Evolutionary conservation across 1,140 invertebrate species (phyloP).

Genomic region (Sitobion miscanthi): DNA sequence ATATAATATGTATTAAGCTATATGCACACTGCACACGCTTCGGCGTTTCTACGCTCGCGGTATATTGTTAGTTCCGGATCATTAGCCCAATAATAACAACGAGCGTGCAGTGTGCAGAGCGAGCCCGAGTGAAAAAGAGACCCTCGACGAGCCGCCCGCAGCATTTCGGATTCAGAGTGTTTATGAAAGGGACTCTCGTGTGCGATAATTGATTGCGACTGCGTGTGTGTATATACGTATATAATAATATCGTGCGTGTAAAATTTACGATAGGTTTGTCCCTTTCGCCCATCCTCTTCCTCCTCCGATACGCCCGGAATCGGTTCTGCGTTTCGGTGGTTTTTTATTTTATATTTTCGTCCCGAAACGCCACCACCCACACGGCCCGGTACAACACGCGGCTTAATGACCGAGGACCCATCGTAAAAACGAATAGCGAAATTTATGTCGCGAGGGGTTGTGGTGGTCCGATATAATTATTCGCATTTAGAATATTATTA

Average conservation of each 20-base stretch:
- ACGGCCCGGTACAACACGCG: slow-evolving; percentile 5
- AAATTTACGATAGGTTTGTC: slow-evolving; percentile 54
- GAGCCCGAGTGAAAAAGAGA: background rate
- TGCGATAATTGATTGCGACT: slow-evolving; percentile 56
- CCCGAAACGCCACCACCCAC: slow-evolving; percentile 35
- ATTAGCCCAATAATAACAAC: slow-evolving; percentile 37
- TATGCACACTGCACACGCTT: background rate
- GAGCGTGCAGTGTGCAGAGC: background rate
- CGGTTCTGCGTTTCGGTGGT: background rate
- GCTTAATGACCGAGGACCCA: slow-evolving; percentile 46
- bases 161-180: slow-evolving; percentile 52
- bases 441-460: slow-evolving; percentile 42
- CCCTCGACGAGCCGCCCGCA: slow-evolving; percentile 48
- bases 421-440: slow-evolving; percentile 50
- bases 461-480: slow-evolving; percentile 24
- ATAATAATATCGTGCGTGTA: slow-evolving; percentile 1
- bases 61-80: slow-evolving; percentile 52
- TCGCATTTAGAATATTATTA: slow-evolving; percentile 42
- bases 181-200: slow-evolving; percentile 52
- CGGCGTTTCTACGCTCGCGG: slow-evolving; percentile 11
- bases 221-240: background rate
- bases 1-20: slow-evolving; percentile 17
- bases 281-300: background rate
- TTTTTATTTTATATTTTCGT: slow-evolving; percentile 9
- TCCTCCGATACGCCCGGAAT: background rate